Evolutionary conservation across 2,888 invertebrate genomes (phyloP).

Genomic region (Ligdia adustata): DNA sequence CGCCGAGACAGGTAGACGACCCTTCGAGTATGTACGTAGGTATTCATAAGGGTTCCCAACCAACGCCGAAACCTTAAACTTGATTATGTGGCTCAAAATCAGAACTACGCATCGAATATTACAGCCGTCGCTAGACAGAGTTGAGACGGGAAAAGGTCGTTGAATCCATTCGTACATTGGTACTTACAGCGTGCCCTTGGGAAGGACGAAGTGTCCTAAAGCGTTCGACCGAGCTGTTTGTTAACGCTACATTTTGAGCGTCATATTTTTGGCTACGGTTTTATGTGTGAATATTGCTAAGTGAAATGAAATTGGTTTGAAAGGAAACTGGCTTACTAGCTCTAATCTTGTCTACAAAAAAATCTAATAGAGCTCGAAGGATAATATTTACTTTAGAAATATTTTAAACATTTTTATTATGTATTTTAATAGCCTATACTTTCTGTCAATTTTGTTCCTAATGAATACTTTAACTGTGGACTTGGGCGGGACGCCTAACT

Average conservation of each 20-base stretch:
- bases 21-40: slow-evolving; percentile 10
- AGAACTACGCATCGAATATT: slow-evolving; percentile 12
- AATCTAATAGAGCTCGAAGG: no score
- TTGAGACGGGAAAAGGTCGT: slow-evolving; percentile 43
- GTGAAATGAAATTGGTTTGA: neutral
- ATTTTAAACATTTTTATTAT: no score
- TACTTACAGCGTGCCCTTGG: slow-evolving; percentile 64
- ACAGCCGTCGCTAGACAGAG: slow-evolving; percentile 32
- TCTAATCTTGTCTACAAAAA: no score
- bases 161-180: slow-evolving; percentile 43
- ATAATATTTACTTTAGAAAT: no score
- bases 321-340: no score
- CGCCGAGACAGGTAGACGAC: slow-evolving; percentile 27
- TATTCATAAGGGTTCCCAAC: slow-evolving; percentile 22
- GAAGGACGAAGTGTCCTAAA: slow-evolving; percentile 57
- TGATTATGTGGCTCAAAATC: slow-evolving; percentile 14
- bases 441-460: no score
- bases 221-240: slow-evolving; percentile 48
- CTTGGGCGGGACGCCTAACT: slow-evolving; percentile 8
- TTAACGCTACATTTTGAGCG: slow-evolving; percentile 29
- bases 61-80: slow-evolving; percentile 19
- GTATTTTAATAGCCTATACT: no score
- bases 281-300: slow-evolving; percentile 1
- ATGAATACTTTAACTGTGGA: slow-evolving; percentile 4
- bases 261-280: slow-evolving; percentile 11